These are phyloP conservation scores for Microtus montanus DNA, from an alignment of 2,113 vertebrate genomes.

Conservation along the genomic window DNA sequence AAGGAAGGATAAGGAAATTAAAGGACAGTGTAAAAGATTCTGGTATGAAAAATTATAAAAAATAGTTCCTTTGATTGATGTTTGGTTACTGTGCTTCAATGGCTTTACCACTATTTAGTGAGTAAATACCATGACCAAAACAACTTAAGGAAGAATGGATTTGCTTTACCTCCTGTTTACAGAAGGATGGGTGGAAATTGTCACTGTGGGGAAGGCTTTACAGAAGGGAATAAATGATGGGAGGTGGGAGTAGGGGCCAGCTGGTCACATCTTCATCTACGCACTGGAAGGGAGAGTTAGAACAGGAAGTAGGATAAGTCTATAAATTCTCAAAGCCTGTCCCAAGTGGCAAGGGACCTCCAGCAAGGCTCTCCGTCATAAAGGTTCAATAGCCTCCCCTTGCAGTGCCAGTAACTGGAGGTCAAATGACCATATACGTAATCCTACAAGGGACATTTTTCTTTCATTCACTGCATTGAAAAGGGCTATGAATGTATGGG, in stretches of 20 bases:
- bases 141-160: background rate
- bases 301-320: background rate
- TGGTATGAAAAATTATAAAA: background rate
- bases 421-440: too few relatives aligned
- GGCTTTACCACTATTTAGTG: background rate
- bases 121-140: background rate
- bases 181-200: too few relatives aligned
- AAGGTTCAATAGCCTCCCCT: too few relatives aligned
- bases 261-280: background rate
- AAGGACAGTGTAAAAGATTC: background rate
- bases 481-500: background rate
- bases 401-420: background rate
- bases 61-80: slow-evolving; percentile 29
- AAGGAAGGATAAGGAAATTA: slow-evolving; percentile 13
- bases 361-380: background rate
- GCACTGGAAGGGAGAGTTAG: background rate
- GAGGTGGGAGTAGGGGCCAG: too few relatives aligned
- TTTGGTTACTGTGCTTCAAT: background rate
- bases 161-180: background rate
- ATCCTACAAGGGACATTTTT: background rate
- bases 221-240: background rate
- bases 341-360: background rate
- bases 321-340: background rate
- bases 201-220: background rate
- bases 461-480: background rate